Percentiles rank a stretch among this genome's conserved stretches.
These are phyloP conservation scores for Graphium colonna DNA, from an alignment of 2,888 invertebrate species.

Conservation along the genomic window DNA sequence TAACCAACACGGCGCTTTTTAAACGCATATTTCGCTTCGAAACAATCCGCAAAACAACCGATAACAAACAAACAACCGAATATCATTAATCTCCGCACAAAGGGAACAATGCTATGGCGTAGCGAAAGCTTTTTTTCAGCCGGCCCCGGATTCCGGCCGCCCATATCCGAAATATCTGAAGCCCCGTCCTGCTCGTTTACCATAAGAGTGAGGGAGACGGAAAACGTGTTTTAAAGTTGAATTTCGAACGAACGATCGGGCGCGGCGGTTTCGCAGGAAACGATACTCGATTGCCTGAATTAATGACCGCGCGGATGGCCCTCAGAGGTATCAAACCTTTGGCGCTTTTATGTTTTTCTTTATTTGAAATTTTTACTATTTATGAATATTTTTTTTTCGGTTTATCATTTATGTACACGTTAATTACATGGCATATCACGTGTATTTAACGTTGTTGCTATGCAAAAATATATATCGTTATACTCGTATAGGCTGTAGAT, in stretches of 20 bases:
- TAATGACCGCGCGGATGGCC: constrained; percentile 60
- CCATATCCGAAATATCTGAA: constrained; percentile 52
- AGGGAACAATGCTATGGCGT: constrained; percentile 38
- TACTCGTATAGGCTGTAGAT: too few species aligned
- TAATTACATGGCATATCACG: too few species aligned
- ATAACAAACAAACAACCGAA: constrained; percentile 34
- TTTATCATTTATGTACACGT: too few species aligned
- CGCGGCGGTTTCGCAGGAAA: constrained; percentile 66
- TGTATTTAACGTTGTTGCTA: too few species aligned
- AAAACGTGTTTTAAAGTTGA: constrained; percentile 53
- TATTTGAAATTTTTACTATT: background rate
- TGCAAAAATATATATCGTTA: too few species aligned
- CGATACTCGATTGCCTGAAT: constrained; percentile 76
- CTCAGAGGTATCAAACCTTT: constrained; percentile 39
- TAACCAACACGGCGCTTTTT: constrained; percentile 19
- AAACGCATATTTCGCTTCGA: constrained; percentile 25
- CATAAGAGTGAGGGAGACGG: constrained; percentile 38
- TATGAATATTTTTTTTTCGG: too few species aligned
- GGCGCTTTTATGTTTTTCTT: constrained; percentile 13
- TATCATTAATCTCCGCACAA: constrained; percentile 40
- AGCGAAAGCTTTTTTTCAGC: constrained; percentile 69
- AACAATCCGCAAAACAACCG: constrained; percentile 35
- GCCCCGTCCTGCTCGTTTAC: constrained; percentile 36
- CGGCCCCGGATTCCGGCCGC: constrained; percentile 60
- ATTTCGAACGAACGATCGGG: constrained; percentile 62